Conservation (phyloP, 2,888 invertebrate genomes). For the Leucania comma region DNA sequence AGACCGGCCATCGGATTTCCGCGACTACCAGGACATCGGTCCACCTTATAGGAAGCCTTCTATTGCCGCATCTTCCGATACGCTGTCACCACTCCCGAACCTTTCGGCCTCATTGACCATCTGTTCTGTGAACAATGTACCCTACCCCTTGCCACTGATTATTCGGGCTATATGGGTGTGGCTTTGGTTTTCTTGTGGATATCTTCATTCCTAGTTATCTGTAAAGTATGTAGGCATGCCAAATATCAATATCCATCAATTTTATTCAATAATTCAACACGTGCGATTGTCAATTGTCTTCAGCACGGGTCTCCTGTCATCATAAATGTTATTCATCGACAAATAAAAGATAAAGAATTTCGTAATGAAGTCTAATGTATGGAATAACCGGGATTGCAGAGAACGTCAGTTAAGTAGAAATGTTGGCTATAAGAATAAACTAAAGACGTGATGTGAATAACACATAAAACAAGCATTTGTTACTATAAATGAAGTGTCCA, state of each 20-base stretch:
- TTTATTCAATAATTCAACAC: neutral
- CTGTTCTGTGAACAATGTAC: too few species aligned
- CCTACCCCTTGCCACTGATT: too few species aligned
- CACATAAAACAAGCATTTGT: conserved; percentile 16
- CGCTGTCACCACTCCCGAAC: too few species aligned
- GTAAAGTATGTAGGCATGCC: neutral
- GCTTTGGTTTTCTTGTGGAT: too few species aligned
- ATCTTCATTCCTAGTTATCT: too few species aligned
- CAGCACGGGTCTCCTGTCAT: neutral
- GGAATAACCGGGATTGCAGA: conserved; percentile 19
- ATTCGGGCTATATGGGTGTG: too few species aligned
- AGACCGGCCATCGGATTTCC: too few species aligned
- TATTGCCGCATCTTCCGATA: too few species aligned
- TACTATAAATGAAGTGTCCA: neutral
- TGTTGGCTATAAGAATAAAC: conserved; percentile 19
- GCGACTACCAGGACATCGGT: too few species aligned
- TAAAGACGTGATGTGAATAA: conserved; percentile 33
- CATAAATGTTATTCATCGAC: conserved; percentile 4
- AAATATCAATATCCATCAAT: neutral
- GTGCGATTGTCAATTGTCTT: neutral
- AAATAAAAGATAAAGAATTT: conserved; percentile 32
- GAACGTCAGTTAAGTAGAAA: conserved; percentile 16
- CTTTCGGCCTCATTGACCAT: too few species aligned
- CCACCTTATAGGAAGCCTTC: too few species aligned
- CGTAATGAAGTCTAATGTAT: conserved; percentile 5